Conservation (phyloP, 64 coral and sea anemone species). For the Montipora cactus region DNA sequence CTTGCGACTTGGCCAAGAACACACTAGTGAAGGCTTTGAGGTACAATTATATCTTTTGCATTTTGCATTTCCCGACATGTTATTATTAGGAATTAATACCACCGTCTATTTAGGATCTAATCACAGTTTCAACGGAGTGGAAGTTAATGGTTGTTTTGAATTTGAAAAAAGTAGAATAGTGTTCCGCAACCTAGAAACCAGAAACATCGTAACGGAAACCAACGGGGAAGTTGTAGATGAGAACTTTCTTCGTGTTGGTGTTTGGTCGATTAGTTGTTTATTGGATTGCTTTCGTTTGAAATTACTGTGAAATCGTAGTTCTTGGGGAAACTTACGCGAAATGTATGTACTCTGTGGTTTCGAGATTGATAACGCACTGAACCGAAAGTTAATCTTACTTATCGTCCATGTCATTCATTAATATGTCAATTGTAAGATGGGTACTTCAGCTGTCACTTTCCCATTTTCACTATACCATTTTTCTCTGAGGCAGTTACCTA, state of each 20-base stretch:
- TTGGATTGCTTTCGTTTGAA: too few species aligned
- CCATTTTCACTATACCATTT: neutral
- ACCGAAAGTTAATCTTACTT: too few species aligned
- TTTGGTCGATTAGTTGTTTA: neutral
- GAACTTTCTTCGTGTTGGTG: neutral
- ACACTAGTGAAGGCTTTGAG: slow-evolving; percentile 76
- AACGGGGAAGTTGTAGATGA: neutral
- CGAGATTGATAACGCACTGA: neutral
- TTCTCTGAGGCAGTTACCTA: neutral
- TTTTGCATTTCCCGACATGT: neutral
- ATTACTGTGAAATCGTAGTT: neutral
- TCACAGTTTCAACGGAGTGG: neutral
- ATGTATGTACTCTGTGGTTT: neutral
- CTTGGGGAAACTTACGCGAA: neutral
- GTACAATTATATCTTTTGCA: slow-evolving; percentile 42
- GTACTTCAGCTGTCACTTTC: neutral
- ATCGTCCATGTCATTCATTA: neutral
- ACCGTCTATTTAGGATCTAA: neutral
- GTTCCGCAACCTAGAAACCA: neutral
- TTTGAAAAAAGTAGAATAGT: neutral
- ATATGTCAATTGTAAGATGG: neutral
- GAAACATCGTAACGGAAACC: neutral
- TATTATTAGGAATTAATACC: slow-evolving; percentile 9
- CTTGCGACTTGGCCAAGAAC: slow-evolving; percentile 79
- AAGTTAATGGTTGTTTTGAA: neutral